Percentiles rank a stretch among this genome's conserved stretches.
These are phyloP conservation scores for Gouania willdenowi DNA, from an alignment of 2,797 vertebrate species.

Conservation along the genomic window DNA sequence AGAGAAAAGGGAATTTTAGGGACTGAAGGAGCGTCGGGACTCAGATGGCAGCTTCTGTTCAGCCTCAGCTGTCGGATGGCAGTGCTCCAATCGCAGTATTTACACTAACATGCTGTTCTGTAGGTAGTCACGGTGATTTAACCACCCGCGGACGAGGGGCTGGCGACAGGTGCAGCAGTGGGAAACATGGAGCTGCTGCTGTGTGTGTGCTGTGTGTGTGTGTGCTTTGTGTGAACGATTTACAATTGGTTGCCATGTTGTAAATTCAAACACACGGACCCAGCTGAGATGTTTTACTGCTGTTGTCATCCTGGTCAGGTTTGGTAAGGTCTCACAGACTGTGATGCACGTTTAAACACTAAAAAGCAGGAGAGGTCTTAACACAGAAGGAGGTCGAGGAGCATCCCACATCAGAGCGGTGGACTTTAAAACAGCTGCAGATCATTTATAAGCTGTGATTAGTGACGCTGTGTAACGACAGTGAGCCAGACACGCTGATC, in stretches of 20 bases:
- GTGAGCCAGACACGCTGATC: too few relatives aligned
- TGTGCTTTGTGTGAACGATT: conserved; percentile 2
- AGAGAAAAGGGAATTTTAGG: too few relatives aligned
- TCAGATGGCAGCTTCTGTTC: conserved; percentile 23
- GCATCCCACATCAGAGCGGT: too few relatives aligned
- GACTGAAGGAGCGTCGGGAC: too few relatives aligned
- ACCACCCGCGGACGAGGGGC: conserved; percentile 17
- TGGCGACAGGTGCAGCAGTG: conserved; percentile 55
- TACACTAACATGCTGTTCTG: conserved; percentile 55
- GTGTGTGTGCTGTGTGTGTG: not conserved
- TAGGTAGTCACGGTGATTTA: conserved; percentile 38
- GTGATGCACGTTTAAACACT: too few relatives aligned
- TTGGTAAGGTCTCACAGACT: not conserved
- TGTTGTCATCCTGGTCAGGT: not conserved
- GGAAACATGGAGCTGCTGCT: conserved; percentile 16
- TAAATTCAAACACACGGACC: conserved; percentile 22
- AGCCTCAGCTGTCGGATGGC: conserved; percentile 61
- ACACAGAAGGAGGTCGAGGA: too few relatives aligned
- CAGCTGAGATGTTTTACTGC: conserved; percentile 7
- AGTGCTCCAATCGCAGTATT: conserved; percentile 54
- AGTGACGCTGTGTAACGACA: too few relatives aligned
- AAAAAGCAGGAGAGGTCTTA: too few relatives aligned
- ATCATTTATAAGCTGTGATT: too few relatives aligned
- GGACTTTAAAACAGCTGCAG: too few relatives aligned
- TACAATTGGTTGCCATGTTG: conserved; percentile 9